Conservation (phyloP, 1,140 invertebrate species). For the Brachionus plicatilis region DNA sequence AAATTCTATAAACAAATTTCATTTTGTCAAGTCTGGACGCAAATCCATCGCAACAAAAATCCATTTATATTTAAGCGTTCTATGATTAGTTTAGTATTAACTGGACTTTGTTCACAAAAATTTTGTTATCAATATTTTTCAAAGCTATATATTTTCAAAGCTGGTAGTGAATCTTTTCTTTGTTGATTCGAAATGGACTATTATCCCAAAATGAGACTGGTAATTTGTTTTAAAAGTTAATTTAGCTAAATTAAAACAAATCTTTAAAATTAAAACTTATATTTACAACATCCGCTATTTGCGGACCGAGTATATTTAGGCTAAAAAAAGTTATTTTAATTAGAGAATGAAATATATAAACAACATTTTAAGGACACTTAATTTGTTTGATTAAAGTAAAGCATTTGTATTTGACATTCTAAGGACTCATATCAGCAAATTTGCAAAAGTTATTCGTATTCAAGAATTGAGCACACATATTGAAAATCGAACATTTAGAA, state of each 20-base stretch:
- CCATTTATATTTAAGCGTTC: not conserved
- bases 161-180: not conserved
- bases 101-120: not conserved
- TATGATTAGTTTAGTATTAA: not conserved
- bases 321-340: not conserved
- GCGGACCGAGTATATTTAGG: not conserved
- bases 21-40: not conserved
- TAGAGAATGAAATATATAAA: not conserved
- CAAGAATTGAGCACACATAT: too few relatives aligned
- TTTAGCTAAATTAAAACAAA: not conserved
- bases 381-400: not conserved
- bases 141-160: too few relatives aligned
- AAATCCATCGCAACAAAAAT: not conserved
- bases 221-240: not conserved
- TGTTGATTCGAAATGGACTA: not conserved
- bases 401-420: not conserved
- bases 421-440: too few relatives aligned
- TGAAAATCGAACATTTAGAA: too few relatives aligned
- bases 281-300: not conserved
- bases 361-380: not conserved
- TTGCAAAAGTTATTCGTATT: too few relatives aligned
- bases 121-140: not conserved
- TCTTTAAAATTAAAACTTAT: not conserved
- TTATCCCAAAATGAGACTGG: not conserved
- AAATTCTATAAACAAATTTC: not conserved